phyloP scores from a whole-genome alignment of 2,888 invertebrate species.

The Chloroclysta siterata region DNA sequence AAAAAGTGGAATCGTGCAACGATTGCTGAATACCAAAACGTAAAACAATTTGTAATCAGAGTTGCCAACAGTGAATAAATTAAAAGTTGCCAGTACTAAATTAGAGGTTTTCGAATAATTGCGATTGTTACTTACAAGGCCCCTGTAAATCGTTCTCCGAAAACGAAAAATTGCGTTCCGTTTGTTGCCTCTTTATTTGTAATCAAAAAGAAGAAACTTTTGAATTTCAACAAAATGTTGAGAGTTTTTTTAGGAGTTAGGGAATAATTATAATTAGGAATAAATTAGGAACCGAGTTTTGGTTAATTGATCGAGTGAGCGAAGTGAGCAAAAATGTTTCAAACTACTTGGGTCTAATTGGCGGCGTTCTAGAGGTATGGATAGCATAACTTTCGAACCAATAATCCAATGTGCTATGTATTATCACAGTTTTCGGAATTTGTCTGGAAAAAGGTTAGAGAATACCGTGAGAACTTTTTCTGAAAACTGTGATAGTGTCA shows the following conservation, averaged over 20 bases:
- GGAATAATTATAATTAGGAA: background rate
- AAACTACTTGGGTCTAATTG: too few species aligned
- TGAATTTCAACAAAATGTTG: constrained; percentile 27
- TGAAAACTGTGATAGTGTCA: constrained; percentile 13
- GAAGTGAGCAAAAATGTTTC: too few species aligned
- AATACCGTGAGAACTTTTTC: constrained; percentile 18
- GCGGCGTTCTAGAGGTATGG: too few species aligned
- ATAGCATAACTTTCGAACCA: too few species aligned
- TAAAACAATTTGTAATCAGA: constrained; percentile 72
- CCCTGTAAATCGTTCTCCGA: constrained; percentile 39
- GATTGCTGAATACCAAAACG: constrained; percentile 62
- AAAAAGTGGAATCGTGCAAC: constrained; percentile 55
- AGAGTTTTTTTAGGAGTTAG: constrained; percentile 28
- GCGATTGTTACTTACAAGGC: constrained; percentile 59
- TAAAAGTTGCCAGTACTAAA: constrained; percentile 67
- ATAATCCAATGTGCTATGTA: too few species aligned
- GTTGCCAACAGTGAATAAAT: constrained; percentile 67
- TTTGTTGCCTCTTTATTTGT: constrained; percentile 32
- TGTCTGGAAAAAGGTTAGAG: background rate
- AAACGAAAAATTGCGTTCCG: constrained; percentile 34
- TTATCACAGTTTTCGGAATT: too few species aligned
- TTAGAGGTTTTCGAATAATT: constrained; percentile 68
- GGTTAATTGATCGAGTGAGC: constrained; percentile 1
- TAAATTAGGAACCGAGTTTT: constrained; percentile 13
- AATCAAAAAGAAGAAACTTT: constrained; percentile 32